Evolutionary conservation across 2,113 vertebrate genomes (phyloP), one percentile per base, ranked within the genome.

Genomic region (Microtus richardsoni): DNA sequence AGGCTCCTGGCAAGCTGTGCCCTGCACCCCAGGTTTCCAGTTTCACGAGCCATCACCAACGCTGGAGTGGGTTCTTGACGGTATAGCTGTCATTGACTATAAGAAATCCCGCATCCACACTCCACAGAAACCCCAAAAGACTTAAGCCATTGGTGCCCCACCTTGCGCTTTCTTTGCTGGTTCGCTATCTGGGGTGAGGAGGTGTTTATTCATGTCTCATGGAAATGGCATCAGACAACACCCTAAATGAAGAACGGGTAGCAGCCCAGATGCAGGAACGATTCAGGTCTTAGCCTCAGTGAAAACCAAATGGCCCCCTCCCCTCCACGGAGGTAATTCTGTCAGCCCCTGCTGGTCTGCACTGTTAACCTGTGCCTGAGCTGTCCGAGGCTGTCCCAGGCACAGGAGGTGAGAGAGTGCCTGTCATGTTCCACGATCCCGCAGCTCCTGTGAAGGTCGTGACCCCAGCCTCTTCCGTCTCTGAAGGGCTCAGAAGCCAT

Each of bases 351-450:
- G 12, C 41, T 47, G 28, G 28, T 28, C 7, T 33, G 28, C 14
- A 49, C 44, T 30, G 13, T 33, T 52, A 33, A 30, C 39, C 52
- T 75, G 58, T 68, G 78, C 39, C 44, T 3, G 44, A 89, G 58
- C 91, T 36, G 26, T 24, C 89, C 5, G 22, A 44, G 26, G 26
- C 54, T 92, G 95, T 49, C 26, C 75, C 70, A 70, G 82, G 49
- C 11, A n/a, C 33, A 47, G 74, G 6, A 58, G 73, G 47, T 36
- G 44, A 83, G 66, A 66, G 77, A 33, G 21, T 79, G 47, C 16
- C 2, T 4, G 36, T 54, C 26, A 6, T 0, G 1, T 0, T 49
- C 88, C 52, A 39, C 0, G 4, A 47, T 5, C 22, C 0, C 33
- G 62, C 7, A 44, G 28, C 77, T 47, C 71, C 54, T 5, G 47